These are phyloP conservation scores for Tiliqua scincoides DNA, from an alignment of 2,113 vertebrate genomes.

Conservation along the genomic window DNA sequence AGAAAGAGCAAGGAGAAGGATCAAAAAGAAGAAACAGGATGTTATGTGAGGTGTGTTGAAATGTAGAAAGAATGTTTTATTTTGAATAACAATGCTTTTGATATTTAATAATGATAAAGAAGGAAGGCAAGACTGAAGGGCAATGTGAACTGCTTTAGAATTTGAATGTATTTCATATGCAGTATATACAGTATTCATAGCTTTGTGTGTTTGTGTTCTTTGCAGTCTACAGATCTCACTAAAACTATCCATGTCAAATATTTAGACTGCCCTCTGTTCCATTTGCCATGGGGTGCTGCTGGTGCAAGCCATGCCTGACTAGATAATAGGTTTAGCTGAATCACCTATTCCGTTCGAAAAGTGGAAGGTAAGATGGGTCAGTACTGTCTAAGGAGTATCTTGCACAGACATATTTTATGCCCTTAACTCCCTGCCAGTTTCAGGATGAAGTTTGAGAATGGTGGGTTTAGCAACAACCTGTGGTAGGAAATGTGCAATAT, in stretches of 20 bases:
- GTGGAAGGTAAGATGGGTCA: neutral
- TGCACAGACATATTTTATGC: neutral
- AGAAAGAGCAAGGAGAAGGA: neutral
- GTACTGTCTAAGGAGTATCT: neutral
- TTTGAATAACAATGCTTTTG: fast-evolving
- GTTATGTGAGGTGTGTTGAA: fast-evolving
- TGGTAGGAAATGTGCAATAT: too few species aligned
- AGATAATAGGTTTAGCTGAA: neutral
- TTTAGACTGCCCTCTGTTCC: too few species aligned
- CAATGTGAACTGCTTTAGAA: neutral
- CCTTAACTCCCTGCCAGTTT: neutral
- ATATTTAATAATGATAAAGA: neutral
- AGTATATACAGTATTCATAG: too few species aligned
- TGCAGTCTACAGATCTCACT: neutral
- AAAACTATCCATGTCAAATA: neutral
- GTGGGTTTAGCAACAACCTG: neutral
- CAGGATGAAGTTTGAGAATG: neutral
- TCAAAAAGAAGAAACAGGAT: neutral
- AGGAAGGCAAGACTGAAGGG: neutral
- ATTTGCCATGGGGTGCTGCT: neutral
- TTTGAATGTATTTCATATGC: neutral
- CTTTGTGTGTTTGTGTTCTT: neutral
- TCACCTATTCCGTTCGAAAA: neutral
- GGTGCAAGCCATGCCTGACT: neutral
- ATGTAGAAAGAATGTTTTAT: neutral